Evolutionary conservation across 2,113 vertebrate genomes (phyloP).

Genomic region (Megaleporinus macrocephalus): DNA sequence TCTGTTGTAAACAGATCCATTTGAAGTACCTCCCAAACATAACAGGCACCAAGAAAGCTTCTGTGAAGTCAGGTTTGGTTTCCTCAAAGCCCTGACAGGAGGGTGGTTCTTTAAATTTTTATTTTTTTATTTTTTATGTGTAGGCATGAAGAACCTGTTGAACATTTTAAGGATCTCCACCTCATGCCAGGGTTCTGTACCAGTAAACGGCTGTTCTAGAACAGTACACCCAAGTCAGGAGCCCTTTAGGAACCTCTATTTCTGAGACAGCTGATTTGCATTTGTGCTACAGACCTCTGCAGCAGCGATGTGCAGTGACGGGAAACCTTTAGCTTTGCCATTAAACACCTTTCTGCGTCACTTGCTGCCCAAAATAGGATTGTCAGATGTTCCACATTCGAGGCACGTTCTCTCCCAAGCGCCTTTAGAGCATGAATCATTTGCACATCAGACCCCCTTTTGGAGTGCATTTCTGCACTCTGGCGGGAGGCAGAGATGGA

Average conservation of each 20-base stretch:
- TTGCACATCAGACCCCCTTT: conserved; percentile 39
- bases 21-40: too few relatives aligned
- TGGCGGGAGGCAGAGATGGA: conserved; percentile 1
- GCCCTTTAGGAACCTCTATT: neutral
- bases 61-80: too few relatives aligned
- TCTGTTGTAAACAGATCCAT: neutral
- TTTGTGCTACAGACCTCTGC: neutral
- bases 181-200: too few relatives aligned
- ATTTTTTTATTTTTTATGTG: too few relatives aligned
- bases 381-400: conserved; percentile 40
- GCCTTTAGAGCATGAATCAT: conserved; percentile 46
- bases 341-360: conserved; percentile 41
- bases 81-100: too few relatives aligned
- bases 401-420: conserved; percentile 31
- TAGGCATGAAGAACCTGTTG: too few relatives aligned
- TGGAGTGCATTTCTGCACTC: conserved; percentile 8
- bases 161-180: too few relatives aligned
- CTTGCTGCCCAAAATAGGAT: conserved; percentile 43
- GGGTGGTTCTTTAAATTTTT: too few relatives aligned
- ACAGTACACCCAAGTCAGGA: too few relatives aligned
- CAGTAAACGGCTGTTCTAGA: too few relatives aligned
- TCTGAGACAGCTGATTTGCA: conserved; percentile 13
- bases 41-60: too few relatives aligned
- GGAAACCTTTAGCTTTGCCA: conserved; percentile 32
- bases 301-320: neutral